Evolutionary conservation across 2,888 invertebrate genomes (phyloP).

Genomic region (Prosopocoilus inquinatus): DNA sequence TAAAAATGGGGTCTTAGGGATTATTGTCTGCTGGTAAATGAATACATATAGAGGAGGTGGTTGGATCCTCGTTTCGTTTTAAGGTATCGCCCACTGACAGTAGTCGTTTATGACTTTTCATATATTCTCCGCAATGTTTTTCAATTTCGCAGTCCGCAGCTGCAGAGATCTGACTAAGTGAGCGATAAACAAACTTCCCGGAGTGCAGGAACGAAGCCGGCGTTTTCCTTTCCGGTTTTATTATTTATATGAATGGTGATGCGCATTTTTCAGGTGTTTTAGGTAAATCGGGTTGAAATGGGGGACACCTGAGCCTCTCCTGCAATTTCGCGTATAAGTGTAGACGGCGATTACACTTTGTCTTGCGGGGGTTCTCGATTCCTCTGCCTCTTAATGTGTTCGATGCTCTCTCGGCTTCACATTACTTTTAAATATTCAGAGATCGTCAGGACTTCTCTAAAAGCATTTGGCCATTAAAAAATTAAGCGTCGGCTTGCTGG

Average conservation of each 20-base stretch:
- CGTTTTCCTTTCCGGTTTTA: slow-evolving; percentile 27
- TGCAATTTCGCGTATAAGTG: slow-evolving; percentile 32
- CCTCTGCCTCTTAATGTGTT: slow-evolving; percentile 42
- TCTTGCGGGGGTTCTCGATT: slow-evolving; percentile 36
- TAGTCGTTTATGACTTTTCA: slow-evolving; percentile 43
- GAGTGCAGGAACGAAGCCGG: slow-evolving; percentile 28
- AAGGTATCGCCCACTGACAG: slow-evolving; percentile 38
- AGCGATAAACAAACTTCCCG: slow-evolving; percentile 40
- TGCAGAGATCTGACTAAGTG: slow-evolving; percentile 41
- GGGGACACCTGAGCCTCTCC: slow-evolving; percentile 34
- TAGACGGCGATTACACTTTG: slow-evolving; percentile 17
- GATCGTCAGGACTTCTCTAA: slow-evolving; percentile 55
- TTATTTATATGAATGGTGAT: slow-evolving; percentile 27
- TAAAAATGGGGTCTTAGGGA: slow-evolving; percentile 29
- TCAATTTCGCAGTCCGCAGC: slow-evolving; percentile 46
- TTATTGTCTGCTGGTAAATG: slow-evolving; percentile 35
- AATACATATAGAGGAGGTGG: slow-evolving; percentile 30
- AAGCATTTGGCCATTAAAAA: slow-evolving; percentile 67
- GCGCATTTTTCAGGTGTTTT: slow-evolving; percentile 29
- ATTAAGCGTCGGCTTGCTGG: slow-evolving; percentile 50
- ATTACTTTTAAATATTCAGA: slow-evolving; percentile 52
- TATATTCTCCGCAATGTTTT: slow-evolving; percentile 45
- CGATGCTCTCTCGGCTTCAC: slow-evolving; percentile 39
- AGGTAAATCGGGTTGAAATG: slow-evolving; percentile 35
- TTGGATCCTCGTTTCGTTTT: slow-evolving; percentile 29